Base-by-base conservation (phyloP, 2,797 vertebrate genomes). In the Scolopax bukidnonensis region DNA sequence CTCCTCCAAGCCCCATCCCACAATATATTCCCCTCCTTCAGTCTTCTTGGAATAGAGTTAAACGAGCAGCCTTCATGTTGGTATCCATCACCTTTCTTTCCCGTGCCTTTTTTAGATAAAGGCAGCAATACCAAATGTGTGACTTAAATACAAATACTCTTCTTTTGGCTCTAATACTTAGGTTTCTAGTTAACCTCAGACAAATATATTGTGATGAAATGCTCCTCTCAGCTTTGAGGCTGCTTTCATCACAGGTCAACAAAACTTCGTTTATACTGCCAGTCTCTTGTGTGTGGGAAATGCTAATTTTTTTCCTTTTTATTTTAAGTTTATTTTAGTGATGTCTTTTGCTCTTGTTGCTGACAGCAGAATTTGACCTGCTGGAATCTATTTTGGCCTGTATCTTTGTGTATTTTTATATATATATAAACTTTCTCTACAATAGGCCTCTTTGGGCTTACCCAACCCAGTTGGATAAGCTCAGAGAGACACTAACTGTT, bases 401-500 rank as follows among this genome's bases (percentile, higher is more conserved):
- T 99, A 99, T 99, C 99, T 99, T 98, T 99, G 99, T 99, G 99
- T 98, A 98, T 98, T 98, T 96, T 95, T 98, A 97, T 97, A 91
- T 98, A 96, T 98, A 96, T 95, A 97, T 95, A 96, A 96, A 96
- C 95, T 94, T 96, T 97, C 76, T 97, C 91, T 95, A 96, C 94
- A 93, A 87, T 98, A 98, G 98, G 98, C 98, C 99, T 99, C 98
- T 99, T 98, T 98, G 98, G 98, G 99, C 98, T 99, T 99, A 98
- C 98, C 99, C 99, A 99, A 99, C 97, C 12, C 97, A 24, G 98
- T 99, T 99, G 99, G 99, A 97, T 98, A 99, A 98, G 99, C 99
- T 99, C 98, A 98, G 99, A 98, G 99, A 99, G 98, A 97, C 97
- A 92, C 96, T 98, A 98, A 98, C 98, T 98, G 96, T 98, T 98